These are phyloP conservation scores for Hipparchia sbordonii DNA, from an alignment of 2,888 invertebrate species.

Conservation along the genomic window DNA sequence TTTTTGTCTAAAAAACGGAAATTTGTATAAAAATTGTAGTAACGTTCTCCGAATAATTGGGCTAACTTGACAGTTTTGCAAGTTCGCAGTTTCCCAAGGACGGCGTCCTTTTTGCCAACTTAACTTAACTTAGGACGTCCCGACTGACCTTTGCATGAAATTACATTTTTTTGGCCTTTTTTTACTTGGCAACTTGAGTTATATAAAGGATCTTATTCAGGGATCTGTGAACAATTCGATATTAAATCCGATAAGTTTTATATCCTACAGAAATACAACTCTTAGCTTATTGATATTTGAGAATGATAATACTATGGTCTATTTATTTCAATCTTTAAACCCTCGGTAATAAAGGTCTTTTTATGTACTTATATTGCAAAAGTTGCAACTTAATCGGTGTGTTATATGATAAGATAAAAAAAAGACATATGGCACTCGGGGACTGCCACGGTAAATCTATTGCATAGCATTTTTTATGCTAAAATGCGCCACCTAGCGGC, in stretches of 20 bases:
- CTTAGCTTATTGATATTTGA: neutral
- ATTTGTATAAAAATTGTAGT: neutral
- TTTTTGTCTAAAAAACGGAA: neutral
- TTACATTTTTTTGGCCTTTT: slow-evolving; percentile 17
- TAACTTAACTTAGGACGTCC: neutral
- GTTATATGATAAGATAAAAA: no score
- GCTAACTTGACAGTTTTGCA: slow-evolving; percentile 2
- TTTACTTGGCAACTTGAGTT: neutral
- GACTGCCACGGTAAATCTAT: no score
- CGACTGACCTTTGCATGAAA: slow-evolving; percentile 11
- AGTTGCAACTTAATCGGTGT: no score
- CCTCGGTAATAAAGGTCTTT: neutral
- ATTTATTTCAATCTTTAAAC: neutral
- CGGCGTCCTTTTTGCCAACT: slow-evolving; percentile 2
- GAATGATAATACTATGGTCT: slow-evolving; percentile 3
- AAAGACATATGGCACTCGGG: no score
- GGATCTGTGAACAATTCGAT: slow-evolving; percentile 5
- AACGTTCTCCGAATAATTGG: neutral
- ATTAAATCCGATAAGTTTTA: slow-evolving; percentile 9
- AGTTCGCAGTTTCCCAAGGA: slow-evolving; percentile 15
- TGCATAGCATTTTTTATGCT: no score
- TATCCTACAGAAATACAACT: neutral
- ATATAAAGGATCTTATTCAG: slow-evolving; percentile 3
- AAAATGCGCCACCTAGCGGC: no score
- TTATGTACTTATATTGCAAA: no score